Conservation (phyloP, 53 echinoderm and acorn worm genomes). For the Holothuria leucospilota region DNA sequence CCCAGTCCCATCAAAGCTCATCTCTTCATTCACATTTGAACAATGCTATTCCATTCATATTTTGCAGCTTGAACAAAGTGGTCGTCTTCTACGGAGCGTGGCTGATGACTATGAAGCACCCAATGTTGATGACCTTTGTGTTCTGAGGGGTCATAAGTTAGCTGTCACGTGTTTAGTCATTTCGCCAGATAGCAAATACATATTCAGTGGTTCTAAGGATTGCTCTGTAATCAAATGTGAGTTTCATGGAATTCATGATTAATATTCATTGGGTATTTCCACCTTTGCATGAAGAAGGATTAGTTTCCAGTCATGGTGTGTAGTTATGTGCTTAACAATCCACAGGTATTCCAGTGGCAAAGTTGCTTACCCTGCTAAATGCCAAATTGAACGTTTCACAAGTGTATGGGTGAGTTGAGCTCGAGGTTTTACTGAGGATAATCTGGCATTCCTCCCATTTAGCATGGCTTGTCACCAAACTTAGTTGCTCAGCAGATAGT, state of each 20-base stretch:
- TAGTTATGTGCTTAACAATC: no score
- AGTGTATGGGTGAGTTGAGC: no score
- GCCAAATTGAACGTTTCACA: no score
- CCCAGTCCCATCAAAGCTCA: no score
- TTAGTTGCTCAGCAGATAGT: no score
- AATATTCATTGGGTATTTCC: neutral
- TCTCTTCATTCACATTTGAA: no score
- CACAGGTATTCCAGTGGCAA: no score
- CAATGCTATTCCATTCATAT: neutral
- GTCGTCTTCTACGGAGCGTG: conserved; percentile 78
- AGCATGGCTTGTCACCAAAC: no score
- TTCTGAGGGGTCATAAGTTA: conserved; percentile 88
- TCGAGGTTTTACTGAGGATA: no score
- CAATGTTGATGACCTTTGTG: conserved; percentile 68
- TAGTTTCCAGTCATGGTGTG: no score
- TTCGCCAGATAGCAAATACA: conserved; percentile 82
- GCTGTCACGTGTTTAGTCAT: conserved; percentile 94
- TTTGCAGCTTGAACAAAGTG: conserved; percentile 89
- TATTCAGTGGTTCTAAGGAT: conserved; percentile 92
- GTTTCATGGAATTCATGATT: neutral
- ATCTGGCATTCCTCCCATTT: no score
- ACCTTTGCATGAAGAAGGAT: neutral
- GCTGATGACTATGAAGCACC: conserved; percentile 76
- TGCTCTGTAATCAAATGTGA: conserved; percentile 97
- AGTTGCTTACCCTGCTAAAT: no score